Conservation (phyloP, 2,797 vertebrate genomes). For the Phalanger gymnotis region DNA sequence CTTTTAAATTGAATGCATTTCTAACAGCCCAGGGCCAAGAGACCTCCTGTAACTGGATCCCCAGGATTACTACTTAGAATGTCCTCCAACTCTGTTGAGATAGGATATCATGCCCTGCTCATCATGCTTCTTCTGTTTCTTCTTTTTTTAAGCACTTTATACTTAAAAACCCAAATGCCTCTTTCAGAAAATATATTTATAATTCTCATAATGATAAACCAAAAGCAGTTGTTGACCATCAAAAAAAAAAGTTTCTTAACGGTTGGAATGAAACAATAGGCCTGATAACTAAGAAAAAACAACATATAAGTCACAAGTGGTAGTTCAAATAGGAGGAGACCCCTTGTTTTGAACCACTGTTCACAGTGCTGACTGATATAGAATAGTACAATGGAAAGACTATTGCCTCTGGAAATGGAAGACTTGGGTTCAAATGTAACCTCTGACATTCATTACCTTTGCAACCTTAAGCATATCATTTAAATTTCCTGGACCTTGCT, state of each 20-base stretch:
- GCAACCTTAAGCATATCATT: not conserved
- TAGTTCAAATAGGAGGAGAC: not conserved
- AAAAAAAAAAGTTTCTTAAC: not conserved
- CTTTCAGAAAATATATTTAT: not conserved
- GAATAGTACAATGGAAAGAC: not conserved
- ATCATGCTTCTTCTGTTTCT: not conserved
- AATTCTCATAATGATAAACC: not conserved
- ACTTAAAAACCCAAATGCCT: not conserved
- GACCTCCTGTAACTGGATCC: not conserved
- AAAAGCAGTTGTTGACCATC: not conserved
- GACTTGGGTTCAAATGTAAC: not conserved
- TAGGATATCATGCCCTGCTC: not conserved
- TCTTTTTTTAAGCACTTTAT: not conserved
- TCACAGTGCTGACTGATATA: not conserved
- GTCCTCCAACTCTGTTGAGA: not conserved
- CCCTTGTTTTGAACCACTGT: not conserved
- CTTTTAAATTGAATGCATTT: conserved; percentile 20
- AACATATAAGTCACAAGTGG: not conserved
- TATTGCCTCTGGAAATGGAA: not conserved
- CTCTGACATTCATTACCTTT: not conserved
- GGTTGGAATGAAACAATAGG: not conserved
- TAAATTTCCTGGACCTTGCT: not conserved
- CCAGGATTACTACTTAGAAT: not conserved
- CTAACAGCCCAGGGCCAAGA: not conserved
- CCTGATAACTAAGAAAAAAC: not conserved